Conservation (phyloP, 2,888 invertebrate genomes). For the Drosophila melanosoma region DNA sequence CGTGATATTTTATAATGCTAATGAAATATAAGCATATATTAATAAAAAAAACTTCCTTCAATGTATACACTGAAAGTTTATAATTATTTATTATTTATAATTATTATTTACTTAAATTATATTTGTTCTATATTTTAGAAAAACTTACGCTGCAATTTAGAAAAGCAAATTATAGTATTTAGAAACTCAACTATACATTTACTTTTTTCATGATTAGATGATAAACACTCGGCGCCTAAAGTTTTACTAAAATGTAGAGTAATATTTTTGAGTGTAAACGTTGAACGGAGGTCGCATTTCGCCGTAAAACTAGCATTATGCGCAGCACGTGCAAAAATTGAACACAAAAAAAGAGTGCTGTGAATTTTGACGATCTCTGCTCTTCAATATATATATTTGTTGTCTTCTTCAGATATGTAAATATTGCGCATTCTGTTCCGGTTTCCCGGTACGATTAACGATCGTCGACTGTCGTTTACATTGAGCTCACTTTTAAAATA, state of each 20-base stretch:
- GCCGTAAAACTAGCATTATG: conserved; percentile 6
- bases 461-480: conserved; percentile 47
- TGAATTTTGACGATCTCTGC: conserved; percentile 52
- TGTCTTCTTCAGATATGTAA: conserved; percentile 56
- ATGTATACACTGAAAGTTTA: too few relatives aligned
- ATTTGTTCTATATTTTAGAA: too few relatives aligned
- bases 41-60: background rate
- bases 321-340: conserved; percentile 9
- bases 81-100: too few relatives aligned
- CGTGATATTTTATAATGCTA: background rate
- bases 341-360: conserved; percentile 20
- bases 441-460: conserved; percentile 69
- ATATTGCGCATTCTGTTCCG: conserved; percentile 69
- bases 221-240: too few relatives aligned
- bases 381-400: background rate
- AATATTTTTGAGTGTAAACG: background rate
- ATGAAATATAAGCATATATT: background rate
- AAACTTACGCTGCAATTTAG: too few relatives aligned
- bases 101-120: too few relatives aligned
- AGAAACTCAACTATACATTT: too few relatives aligned
- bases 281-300: conserved; percentile 37
- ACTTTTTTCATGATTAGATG: too few relatives aligned
- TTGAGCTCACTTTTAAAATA: conserved; percentile 42
- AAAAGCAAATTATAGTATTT: too few relatives aligned
- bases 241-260: too few relatives aligned